A percentile compares a stretch with the other conserved stretches of the same genome.
Conservation (phyloP, 1,140 invertebrate genomes). For the Bombus sylvicola region DNA sequence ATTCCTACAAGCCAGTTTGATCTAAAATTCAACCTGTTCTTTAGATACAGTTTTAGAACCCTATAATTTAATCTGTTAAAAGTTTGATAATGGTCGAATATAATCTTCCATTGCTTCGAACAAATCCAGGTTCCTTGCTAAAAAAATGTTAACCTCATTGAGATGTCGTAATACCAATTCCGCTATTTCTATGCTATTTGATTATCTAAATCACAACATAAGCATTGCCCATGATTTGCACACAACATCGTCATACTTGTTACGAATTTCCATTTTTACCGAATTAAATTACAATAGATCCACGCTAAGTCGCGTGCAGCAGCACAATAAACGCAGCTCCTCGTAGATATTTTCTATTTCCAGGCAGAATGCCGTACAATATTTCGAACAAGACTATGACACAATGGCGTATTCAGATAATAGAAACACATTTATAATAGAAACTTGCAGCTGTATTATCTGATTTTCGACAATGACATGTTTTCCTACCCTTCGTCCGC, state of each 20-base stretch:
- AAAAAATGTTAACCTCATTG: background rate
- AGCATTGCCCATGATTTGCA: too few species aligned
- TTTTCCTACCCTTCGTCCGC: background rate
- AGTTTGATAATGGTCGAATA: background rate
- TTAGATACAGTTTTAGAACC: background rate
- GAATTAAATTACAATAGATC: background rate
- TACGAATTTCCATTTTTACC: background rate
- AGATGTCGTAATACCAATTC: background rate
- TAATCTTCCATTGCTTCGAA: background rate
- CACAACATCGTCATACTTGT: too few species aligned
- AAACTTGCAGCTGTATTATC: background rate
- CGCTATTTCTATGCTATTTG: background rate
- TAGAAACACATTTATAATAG: background rate
- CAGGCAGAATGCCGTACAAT: background rate
- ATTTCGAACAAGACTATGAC: background rate
- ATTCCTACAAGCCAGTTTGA: background rate
- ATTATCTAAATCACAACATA: too few species aligned
- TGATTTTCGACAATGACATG: background rate
- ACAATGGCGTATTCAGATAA: background rate
- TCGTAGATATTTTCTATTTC: background rate
- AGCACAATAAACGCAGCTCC: background rate
- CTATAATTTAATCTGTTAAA: background rate
- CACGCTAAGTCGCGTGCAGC: background rate
- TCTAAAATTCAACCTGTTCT: background rate
- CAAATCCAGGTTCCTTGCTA: background rate